Evolutionary conservation across 2,113 vertebrate genomes (phyloP), one percentile per base, ranked within the genome.

Genomic region (Capreolus pygargus): DNA sequence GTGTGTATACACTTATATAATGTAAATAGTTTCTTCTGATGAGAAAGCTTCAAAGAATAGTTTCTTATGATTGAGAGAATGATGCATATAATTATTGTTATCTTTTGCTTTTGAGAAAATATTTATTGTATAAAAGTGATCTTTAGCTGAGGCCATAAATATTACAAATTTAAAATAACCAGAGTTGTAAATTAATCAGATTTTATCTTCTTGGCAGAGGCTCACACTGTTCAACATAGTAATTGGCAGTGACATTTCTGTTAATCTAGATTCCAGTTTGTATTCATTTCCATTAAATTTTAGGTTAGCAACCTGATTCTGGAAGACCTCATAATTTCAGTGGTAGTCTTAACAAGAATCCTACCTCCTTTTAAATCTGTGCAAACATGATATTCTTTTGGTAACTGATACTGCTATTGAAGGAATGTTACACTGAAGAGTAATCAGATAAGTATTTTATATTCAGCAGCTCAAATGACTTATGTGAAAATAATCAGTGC

Each of bases 91-190:
- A 28, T 89, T 93, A 93, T 52, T 57, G 30, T 64, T 96, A 17
- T 43, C 10, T 70, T 67, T 96, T 94, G 47, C 17, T 96, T 86
- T 96, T 82, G 28, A 86, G 50, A 91, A 55, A 47, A 4, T 81
- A 55, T 92, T 54, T 90, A 33, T 64, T 92, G 84, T 50, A 54
- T 87, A 93, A 83, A 94, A 95, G 25, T 89, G 39, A 85, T 61
- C 54, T 87, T 97, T 54, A 81, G 19, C 25, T 14, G 1, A 96
- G 50, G 1, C 5, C 12, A 33, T 97, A 92, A 97, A 85, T 96
- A 96, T 15, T n/a, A 92, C n/a, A 93, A 57, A 93, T 93, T 94
- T 33, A 33, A 97, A 97, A 89, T 82, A 54, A 94, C 11, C 45
- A 27, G 61, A 36, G 30, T 90, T 79, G 19, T 79, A 91, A 36